Percentiles rank a stretch among this genome's conserved stretches.
Conservation (phyloP, 2,113 vertebrate genomes). For the Strix aluco region DNA sequence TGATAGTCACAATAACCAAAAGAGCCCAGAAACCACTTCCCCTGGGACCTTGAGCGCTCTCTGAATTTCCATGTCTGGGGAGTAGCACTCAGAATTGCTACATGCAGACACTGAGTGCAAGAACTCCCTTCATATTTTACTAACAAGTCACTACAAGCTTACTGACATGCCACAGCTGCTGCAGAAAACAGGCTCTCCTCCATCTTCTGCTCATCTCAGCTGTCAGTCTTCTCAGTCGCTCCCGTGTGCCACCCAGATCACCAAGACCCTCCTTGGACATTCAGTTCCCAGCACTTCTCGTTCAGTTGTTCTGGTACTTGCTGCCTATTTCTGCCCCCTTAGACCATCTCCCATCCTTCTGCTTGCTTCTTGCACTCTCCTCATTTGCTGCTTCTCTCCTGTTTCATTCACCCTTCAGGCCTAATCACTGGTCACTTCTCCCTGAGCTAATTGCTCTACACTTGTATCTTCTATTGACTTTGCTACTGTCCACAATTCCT, state of each 20-base stretch:
- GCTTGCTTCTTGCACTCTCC: not conserved
- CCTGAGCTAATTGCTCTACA: not conserved
- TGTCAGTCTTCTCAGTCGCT: not conserved
- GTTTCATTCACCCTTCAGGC: not conserved
- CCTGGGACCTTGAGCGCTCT: not conserved
- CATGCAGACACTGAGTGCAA: not conserved
- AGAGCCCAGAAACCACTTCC: not conserved
- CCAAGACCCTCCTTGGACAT: not conserved
- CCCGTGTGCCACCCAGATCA: not conserved
- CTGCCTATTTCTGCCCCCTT: not conserved
- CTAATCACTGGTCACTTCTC: not conserved
- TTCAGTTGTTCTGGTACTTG: not conserved
- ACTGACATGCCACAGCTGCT: not conserved
- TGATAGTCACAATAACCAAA: not conserved
- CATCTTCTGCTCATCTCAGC: not conserved
- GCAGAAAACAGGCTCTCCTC: not conserved
- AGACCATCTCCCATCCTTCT: not conserved
- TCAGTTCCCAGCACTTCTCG: not conserved
- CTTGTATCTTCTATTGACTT: not conserved
- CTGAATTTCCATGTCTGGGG: not conserved
- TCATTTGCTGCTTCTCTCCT: not conserved
- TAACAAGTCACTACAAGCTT: conserved; percentile 36
- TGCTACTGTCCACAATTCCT: not conserved
- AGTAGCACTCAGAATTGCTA: conserved; percentile 1
- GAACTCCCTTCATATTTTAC: conserved; percentile 9